Evolutionary conservation across 2,888 invertebrate species (phyloP).

Genomic region (Phortica magna): DNA sequence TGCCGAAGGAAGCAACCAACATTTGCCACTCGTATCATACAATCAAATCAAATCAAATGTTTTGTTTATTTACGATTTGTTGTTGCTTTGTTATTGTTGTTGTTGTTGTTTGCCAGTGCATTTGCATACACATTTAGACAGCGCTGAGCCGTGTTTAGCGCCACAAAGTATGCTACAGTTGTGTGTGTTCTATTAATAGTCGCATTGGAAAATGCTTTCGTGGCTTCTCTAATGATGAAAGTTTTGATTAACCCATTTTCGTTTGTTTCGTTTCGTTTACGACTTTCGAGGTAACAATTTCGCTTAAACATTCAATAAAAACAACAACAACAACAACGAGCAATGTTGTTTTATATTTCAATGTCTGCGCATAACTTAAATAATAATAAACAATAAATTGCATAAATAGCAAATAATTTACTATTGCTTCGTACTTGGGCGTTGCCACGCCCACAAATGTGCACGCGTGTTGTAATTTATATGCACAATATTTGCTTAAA

Average conservation of each 20-base stretch:
- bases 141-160: constrained; percentile 3
- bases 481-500: background rate
- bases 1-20: background rate
- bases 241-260: background rate
- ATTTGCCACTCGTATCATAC: background rate
- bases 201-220: constrained; percentile 1
- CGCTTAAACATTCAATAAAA: background rate
- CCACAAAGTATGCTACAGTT: constrained; percentile 31
- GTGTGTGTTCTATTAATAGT: constrained; percentile 27
- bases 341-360: too few relatives aligned
- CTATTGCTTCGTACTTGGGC: too few relatives aligned
- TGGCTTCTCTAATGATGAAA: constrained; percentile 23
- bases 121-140: constrained; percentile 25
- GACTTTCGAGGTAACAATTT: background rate
- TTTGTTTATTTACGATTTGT: constrained; percentile 26
- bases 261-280: background rate
- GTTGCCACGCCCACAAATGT: background rate
- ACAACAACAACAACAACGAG: too few relatives aligned
- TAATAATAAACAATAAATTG: too few relatives aligned
- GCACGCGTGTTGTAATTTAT: background rate
- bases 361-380: too few relatives aligned
- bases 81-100: constrained; percentile 7
- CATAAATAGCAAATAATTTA: too few relatives aligned
- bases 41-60: constrained; percentile 9
- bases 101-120: constrained; percentile 9